Conservation (phyloP, 1,140 invertebrate species). For the Rhopalosiphum maidis region DNA sequence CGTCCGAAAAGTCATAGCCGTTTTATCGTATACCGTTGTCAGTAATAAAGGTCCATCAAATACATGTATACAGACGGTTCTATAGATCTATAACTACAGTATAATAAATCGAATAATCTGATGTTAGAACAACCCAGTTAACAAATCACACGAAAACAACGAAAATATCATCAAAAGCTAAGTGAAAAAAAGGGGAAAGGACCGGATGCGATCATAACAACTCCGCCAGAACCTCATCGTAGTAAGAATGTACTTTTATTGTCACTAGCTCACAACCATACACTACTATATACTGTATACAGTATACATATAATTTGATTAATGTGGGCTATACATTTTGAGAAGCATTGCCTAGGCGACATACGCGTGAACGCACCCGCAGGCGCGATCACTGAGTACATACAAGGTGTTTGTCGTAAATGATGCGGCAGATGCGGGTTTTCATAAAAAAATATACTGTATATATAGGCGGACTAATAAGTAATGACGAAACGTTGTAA, state of each 20-base stretch:
- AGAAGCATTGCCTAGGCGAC: background rate
- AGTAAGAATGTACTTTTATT: background rate
- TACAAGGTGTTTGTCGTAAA: background rate
- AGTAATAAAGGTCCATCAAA: background rate
- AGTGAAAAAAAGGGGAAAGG: background rate
- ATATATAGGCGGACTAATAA: background rate
- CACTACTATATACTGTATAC: background rate
- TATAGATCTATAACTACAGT: background rate
- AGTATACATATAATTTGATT: background rate
- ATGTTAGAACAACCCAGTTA: background rate
- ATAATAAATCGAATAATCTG: background rate
- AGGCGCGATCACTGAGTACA: background rate
- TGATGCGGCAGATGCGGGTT: conserved; percentile 45
- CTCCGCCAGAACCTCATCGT: background rate
- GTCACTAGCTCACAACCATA: background rate
- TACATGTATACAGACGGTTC: background rate
- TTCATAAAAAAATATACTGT: background rate
- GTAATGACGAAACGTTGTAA: background rate
- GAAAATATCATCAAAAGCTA: background rate
- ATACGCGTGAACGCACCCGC: background rate
- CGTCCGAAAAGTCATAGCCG: too few species aligned
- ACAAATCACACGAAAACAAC: background rate
- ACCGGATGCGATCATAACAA: background rate
- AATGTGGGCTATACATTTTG: background rate
- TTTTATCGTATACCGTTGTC: background rate